Conservation (phyloP, 2,888 invertebrate genomes). For the Leptopilina myrica region DNA sequence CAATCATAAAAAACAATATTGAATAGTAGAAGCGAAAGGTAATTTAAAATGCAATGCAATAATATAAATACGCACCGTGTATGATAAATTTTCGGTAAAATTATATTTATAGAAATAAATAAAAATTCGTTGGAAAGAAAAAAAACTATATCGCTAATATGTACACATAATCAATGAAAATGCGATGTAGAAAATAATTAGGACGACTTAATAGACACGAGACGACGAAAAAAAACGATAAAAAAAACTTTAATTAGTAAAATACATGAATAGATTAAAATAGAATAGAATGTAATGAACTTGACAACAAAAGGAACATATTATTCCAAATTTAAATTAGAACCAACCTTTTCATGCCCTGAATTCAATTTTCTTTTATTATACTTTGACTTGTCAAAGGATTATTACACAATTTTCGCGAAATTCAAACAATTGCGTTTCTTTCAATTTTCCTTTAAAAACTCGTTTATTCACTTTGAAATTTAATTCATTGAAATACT, state of each 20-base stretch:
- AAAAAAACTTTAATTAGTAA: background rate
- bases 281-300: background rate
- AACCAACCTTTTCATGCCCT: slow-evolving; percentile 29
- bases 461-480: background rate
- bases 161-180: slow-evolving; percentile 32
- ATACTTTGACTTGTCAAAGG: background rate
- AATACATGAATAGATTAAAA: background rate
- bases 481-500: background rate
- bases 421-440: background rate
- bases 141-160: slow-evolving; percentile 23
- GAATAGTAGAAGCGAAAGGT: no score
- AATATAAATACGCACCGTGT: background rate
- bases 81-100: background rate
- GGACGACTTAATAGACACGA: background rate
- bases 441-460: background rate
- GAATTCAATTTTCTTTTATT: slow-evolving; percentile 16
- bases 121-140: background rate
- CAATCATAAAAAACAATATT: no score
- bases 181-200: slow-evolving; percentile 28
- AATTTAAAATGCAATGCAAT: background rate
- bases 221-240: background rate
- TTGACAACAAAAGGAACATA: background rate
- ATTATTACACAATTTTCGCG: background rate
- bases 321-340: slow-evolving; percentile 28
- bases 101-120: background rate